Conservation (phyloP, 1,140 invertebrate genomes). For the Nixonia krombeini region DNA sequence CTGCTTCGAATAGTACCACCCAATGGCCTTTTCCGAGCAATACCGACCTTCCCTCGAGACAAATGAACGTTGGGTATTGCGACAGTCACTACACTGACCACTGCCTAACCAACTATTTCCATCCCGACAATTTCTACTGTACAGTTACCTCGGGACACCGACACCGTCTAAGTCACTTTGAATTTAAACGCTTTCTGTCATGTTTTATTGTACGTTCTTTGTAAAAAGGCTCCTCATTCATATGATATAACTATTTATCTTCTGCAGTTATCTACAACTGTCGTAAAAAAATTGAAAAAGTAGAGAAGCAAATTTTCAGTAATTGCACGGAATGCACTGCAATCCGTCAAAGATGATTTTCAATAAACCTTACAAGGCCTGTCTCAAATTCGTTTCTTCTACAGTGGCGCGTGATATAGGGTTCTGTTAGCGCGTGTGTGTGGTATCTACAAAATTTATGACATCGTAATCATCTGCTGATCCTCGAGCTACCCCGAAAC, state of each 20-base stretch:
- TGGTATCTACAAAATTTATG: slow-evolving; percentile 52
- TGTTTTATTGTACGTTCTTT: too few species aligned
- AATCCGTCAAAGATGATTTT: slow-evolving; percentile 48
- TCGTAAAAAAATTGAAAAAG: too few species aligned
- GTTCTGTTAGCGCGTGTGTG: slow-evolving; percentile 24
- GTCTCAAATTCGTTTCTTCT: slow-evolving; percentile 24
- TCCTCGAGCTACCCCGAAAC: slow-evolving; percentile 30
- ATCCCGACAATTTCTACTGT: slow-evolving; percentile 42
- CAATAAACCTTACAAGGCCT: slow-evolving; percentile 45
- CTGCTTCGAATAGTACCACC: slow-evolving; percentile 38
- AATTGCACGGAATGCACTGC: slow-evolving; percentile 39
- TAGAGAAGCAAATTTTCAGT: too few species aligned
- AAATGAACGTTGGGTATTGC: slow-evolving; percentile 49
- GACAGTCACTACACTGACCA: slow-evolving; percentile 42
- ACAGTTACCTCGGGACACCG: slow-evolving; percentile 37
- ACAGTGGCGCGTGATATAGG: slow-evolving; percentile 31
- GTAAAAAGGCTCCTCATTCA: too few species aligned
- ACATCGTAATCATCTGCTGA: slow-evolving; percentile 55
- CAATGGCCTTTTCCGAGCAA: slow-evolving; percentile 48
- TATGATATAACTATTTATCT: too few species aligned
- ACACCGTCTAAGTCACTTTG: slow-evolving; percentile 41
- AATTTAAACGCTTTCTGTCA: slow-evolving; percentile 27
- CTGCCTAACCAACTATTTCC: slow-evolving; percentile 48
- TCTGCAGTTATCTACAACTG: too few species aligned
- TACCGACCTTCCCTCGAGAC: slow-evolving; percentile 47